Conservation (phyloP, 2,113 vertebrate genomes). For the Sinosuthora webbiana region DNA sequence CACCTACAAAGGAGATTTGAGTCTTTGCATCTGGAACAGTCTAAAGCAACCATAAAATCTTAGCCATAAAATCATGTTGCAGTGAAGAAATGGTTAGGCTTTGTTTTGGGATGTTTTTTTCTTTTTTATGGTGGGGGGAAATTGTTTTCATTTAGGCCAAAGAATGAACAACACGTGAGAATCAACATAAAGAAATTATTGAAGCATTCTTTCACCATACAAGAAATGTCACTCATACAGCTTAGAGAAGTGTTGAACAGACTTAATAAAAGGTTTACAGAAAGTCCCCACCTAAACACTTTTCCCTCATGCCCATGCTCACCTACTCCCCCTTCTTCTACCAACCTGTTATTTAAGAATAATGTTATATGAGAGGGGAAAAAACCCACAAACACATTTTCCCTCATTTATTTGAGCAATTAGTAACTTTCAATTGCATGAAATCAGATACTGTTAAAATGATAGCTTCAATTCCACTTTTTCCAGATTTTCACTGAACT, state of each 20-base stretch:
- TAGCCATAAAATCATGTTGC: neutral
- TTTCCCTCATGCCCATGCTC: neutral
- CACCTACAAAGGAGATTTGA: conserved; percentile 72
- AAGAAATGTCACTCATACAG: neutral
- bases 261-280: neutral
- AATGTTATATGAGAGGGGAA: neutral
- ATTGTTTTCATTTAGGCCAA: neutral
- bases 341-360: neutral
- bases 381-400: neutral
- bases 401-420: neutral
- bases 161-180: neutral
- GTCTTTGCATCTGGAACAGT: neutral
- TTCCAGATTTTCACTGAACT: neutral
- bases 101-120: neutral
- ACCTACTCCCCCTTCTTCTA: neutral
- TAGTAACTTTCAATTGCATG: neutral
- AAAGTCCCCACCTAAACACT: neutral
- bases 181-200: neutral
- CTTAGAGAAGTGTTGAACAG: neutral
- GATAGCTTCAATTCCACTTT: neutral
- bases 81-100: neutral
- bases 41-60: neutral
- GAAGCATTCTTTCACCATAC: neutral
- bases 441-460: neutral
- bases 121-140: neutral